A percentile compares a stretch with the other conserved stretches of the same genome.
Conservation (phyloP, 1,140 invertebrate species). For the Hormaphis cornu region DNA sequence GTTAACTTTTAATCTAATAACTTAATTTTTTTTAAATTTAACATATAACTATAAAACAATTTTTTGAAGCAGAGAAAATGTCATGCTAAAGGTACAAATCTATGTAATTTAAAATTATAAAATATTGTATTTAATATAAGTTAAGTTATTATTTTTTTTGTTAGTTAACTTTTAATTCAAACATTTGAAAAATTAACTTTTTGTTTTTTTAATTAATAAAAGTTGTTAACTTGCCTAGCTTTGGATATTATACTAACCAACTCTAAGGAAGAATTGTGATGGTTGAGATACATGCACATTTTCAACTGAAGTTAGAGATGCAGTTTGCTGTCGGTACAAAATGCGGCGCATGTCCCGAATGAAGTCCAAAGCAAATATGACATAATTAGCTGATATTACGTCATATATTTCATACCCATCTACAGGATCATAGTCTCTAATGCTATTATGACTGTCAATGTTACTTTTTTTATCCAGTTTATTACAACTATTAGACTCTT, state of each 20-base stretch:
- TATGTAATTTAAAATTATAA: no score
- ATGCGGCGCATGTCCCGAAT: neutral
- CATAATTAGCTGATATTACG: neutral
- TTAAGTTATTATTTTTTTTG: no score
- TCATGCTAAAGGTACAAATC: no score
- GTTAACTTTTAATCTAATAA: no score
- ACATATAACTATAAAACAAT: no score
- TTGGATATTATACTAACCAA: conserved; percentile 1
- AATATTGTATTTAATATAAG: no score
- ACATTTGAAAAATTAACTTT: no score
- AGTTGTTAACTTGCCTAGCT: no score
- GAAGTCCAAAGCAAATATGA: conserved; percentile 22
- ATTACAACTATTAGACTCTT: neutral
- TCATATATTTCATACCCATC: neutral
- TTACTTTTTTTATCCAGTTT: neutral
- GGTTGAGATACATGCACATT: neutral
- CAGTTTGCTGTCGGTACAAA: neutral
- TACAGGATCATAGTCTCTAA: neutral
- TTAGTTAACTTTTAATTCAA: no score
- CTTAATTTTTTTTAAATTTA: no score
- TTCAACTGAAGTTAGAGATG: neutral
- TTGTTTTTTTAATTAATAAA: no score
- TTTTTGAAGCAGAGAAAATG: no score
- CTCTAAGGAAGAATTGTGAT: neutral
- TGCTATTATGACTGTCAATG: neutral